These are phyloP conservation scores for Clarias macrocephalus DNA, from an alignment of 2,113 vertebrate genomes.

Conservation along the genomic window DNA sequence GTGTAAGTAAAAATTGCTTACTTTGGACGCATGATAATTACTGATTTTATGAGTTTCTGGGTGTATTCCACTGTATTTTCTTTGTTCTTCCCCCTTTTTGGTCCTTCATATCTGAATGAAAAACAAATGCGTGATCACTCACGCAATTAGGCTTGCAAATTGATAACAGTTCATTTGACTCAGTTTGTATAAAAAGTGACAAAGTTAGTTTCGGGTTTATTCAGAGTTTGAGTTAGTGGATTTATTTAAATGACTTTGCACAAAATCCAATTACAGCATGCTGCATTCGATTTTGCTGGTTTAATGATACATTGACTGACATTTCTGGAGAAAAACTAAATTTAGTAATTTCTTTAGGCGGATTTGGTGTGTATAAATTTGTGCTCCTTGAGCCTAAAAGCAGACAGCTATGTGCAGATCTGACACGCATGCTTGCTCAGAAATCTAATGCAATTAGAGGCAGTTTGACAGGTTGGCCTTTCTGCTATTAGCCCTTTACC, in stretches of 20 bases:
- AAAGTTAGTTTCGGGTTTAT: neutral
- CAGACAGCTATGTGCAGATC: neutral
- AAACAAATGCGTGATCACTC: neutral
- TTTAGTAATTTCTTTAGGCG: conserved; percentile 1
- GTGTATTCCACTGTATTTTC: neutral
- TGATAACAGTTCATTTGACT: neutral
- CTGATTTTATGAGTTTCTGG: neutral
- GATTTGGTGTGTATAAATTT: conserved; percentile 40
- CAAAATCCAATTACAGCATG: neutral
- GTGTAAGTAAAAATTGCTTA: neutral
- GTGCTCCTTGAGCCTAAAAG: conserved; percentile 37
- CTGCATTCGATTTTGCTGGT: neutral
- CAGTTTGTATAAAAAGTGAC: neutral
- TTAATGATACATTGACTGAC: neutral
- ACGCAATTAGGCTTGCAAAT: neutral
- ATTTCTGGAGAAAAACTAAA: neutral
- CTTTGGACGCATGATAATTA: too few relatives aligned
- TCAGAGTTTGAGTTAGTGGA: neutral
- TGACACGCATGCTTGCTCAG: neutral
- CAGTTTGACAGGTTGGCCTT: conserved; percentile 12
- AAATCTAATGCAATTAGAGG: conserved; percentile 26
- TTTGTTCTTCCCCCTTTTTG: neutral
- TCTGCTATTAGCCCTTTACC: conserved; percentile 3
- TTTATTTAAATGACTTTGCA: neutral
- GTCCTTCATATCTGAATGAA: neutral